These are phyloP conservation scores for Rafetus swinhoei DNA, from an alignment of 2,113 vertebrate species.

Conservation along the genomic window DNA sequence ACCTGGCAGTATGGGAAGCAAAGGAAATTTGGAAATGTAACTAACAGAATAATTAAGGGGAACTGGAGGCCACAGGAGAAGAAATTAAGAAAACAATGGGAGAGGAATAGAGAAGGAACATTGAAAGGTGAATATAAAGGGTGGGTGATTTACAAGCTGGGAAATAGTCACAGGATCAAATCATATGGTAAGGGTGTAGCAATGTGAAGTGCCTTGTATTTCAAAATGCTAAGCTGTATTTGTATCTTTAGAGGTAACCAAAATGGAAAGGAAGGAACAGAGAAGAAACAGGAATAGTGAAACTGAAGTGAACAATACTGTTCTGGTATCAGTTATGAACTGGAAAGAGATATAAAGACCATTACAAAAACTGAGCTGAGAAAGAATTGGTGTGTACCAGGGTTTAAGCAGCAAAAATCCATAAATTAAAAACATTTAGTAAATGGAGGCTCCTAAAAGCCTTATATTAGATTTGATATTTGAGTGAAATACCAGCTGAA, in stretches of 20 bases:
- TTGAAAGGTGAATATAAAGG: background rate
- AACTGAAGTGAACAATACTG: accelerated
- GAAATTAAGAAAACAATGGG: background rate
- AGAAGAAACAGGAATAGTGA: background rate
- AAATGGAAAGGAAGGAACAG: background rate
- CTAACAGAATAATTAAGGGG: conserved; percentile 42
- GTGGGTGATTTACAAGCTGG: background rate
- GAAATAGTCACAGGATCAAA: conserved; percentile 18
- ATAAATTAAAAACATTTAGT: background rate
- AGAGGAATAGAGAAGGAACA: background rate
- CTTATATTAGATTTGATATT: background rate
- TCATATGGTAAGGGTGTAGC: background rate
- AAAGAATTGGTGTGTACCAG: background rate
- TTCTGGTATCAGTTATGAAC: background rate
- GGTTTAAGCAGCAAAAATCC: background rate
- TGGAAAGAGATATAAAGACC: background rate
- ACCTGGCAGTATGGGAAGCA: conserved; percentile 35
- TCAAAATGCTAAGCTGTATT: background rate
- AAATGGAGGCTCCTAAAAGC: background rate
- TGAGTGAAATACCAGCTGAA: background rate
- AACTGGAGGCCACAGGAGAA: conserved; percentile 13
- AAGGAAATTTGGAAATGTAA: conserved; percentile 46
- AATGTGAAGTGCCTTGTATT: conserved; percentile 40
- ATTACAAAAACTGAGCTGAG: background rate
- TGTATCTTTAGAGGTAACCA: background rate